phyloP scores from a whole-genome alignment of 2,113 vertebrate genomes.

The Acrocephalus kingi region DNA sequence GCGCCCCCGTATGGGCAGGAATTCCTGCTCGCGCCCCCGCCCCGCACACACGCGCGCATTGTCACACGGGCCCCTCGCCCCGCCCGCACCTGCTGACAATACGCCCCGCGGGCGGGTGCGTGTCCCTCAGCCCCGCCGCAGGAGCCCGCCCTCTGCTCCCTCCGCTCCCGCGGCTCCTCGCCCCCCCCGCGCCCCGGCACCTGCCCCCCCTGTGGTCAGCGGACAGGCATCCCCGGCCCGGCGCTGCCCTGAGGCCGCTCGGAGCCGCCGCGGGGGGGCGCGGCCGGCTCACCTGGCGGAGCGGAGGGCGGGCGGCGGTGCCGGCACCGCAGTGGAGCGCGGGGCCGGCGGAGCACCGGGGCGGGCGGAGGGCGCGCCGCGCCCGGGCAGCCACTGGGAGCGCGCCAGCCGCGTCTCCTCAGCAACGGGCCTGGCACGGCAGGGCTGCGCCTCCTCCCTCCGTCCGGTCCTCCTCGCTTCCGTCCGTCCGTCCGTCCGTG shows the following conservation, averaged over 20 bases:
- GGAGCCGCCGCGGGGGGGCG: background rate
- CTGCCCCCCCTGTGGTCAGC: background rate
- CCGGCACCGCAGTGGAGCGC: background rate
- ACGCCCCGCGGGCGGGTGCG: background rate
- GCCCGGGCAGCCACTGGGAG: constrained; percentile 23
- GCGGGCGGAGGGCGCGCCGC: background rate
- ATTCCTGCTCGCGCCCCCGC: rapidly evolving
- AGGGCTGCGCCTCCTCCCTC: background rate
- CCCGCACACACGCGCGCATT: background rate
- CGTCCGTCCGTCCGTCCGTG: background rate
- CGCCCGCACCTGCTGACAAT: background rate
- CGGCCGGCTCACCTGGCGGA: background rate
- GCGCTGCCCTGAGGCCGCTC: background rate
- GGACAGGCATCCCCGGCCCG: background rate
- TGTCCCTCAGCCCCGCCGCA: background rate
- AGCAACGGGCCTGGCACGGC: constrained; percentile 57
- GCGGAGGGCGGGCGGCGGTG: background rate
- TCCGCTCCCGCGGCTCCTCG: background rate
- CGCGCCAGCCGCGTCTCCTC: constrained; percentile 44
- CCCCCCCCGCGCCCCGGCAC: background rate
- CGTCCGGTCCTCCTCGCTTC: background rate
- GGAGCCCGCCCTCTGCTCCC: background rate
- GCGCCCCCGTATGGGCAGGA: background rate
- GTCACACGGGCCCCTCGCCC: background rate
- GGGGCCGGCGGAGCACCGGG: background rate